Evolutionary conservation across 2,113 vertebrate genomes (phyloP), one percentile per base, ranked within the genome.

Genomic region (Emydocephalus ijimae): DNA sequence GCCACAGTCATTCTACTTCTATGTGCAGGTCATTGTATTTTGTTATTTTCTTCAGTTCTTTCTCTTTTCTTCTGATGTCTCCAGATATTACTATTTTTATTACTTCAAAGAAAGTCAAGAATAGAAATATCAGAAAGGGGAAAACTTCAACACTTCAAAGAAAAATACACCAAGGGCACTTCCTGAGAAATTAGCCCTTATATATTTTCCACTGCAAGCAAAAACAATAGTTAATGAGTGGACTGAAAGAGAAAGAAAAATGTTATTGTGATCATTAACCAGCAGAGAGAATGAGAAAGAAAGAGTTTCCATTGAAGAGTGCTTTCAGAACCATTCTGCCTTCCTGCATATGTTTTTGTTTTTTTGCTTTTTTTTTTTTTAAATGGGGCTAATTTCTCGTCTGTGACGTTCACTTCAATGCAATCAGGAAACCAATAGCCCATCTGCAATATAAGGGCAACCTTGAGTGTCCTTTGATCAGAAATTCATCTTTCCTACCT

Each of bases 131-230:
- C 29, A 74, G 88, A 29, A 88, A 92, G 74, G 57, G 86, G 55
- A 94, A 95, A 93, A 97, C 90, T 95, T 96, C 86, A 97, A 97
- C 95, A 97, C 94, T 96, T 97, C 87, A 97, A 97, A 96, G 96
- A 95, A 95, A 96, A 96, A 96, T 95, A 96, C 93, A 96, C 93
- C 94, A 95, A 95, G 93, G 92, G 94, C 54, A 94, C 95, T 96
- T 98, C 97, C 97, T 97, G 97, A 97, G 97, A 98, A 98, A 96
- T 96, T 95, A 90, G 97, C 96, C 97, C 97, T 97, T 95, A 95
- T 95, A 96, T 92, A 96, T 97, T 98, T 98, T 98, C 98, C 98
- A 96, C 93, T 96, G 95, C 96, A 97, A 97, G 95, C 89, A 93
- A 97, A 97, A 97, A 97, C 96, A 97, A 96, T 94, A 95, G 93